A percentile compares a stretch with the other conserved stretches of the same genome.
phyloP scores from a whole-genome alignment of 2,797 vertebrate genomes.

The Gymnopithys bicolor region DNA sequence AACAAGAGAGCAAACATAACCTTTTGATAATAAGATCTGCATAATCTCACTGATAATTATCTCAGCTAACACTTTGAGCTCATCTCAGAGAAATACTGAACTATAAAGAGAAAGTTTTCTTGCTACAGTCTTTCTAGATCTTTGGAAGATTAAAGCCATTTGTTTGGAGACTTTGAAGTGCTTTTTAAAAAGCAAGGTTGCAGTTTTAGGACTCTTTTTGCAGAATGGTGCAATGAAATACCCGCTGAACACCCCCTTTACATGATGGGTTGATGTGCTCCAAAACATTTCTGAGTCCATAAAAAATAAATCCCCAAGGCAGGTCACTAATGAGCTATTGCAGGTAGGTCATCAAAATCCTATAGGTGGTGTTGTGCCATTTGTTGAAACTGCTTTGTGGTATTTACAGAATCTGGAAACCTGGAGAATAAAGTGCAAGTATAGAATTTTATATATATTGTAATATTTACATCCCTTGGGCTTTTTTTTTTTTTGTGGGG shows the following conservation, averaged over 20 bases:
- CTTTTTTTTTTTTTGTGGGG: not conserved
- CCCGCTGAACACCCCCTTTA: not conserved
- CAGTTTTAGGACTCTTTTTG: not conserved
- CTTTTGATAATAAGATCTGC: constrained; percentile 56
- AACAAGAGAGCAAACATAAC: constrained; percentile 50
- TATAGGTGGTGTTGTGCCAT: not conserved
- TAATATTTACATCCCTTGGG: not conserved
- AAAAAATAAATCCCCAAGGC: constrained; percentile 5
- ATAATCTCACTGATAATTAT: constrained; percentile 68
- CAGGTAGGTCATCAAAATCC: not conserved
- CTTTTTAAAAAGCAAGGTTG: not conserved
- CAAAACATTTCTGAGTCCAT: not conserved
- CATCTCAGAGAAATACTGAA: constrained; percentile 59
- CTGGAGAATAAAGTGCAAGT: not conserved
- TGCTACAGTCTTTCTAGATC: not conserved
- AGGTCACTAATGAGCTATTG: not conserved
- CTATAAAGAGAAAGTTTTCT: constrained; percentile 35
- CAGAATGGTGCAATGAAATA: not conserved
- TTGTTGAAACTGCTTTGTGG: not conserved
- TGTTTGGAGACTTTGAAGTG: not conserved
- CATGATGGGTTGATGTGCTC: not conserved
- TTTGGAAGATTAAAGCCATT: constrained; percentile 42
- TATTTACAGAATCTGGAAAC: not conserved
- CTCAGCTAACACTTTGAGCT: constrained; percentile 51
- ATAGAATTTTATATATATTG: not conserved